Conservation (phyloP, 1,140 invertebrate genomes). For the Mizuhopecten yessoensis region DNA sequence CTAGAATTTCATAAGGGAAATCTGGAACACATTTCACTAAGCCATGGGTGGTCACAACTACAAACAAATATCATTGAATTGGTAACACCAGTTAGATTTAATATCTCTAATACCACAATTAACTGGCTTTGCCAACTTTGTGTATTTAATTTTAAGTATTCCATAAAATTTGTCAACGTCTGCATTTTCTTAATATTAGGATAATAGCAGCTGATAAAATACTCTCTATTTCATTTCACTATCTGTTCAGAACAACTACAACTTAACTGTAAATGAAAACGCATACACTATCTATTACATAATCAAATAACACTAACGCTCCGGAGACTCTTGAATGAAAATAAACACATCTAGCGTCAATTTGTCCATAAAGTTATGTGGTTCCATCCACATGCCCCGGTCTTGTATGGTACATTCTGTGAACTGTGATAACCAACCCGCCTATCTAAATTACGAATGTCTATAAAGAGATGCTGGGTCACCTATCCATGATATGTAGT, state of each 20-base stretch:
- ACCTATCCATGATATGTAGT: background rate
- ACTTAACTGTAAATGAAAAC: background rate
- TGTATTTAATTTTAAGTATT: background rate
- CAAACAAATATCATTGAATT: background rate
- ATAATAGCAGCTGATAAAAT: background rate
- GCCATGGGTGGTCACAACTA: constrained; percentile 19
- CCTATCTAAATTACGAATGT: background rate
- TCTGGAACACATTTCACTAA: background rate
- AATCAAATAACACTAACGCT: background rate
- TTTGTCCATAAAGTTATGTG: background rate
- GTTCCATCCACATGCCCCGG: background rate
- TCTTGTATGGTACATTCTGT: background rate
- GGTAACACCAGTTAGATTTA: background rate
- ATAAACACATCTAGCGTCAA: constrained; percentile 38
- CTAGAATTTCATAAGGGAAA: background rate
- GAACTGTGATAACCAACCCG: background rate
- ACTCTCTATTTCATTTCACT: background rate
- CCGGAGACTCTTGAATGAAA: background rate
- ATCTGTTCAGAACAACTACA: background rate
- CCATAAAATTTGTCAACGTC: background rate
- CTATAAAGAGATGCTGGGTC: background rate
- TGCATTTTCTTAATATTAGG: background rate
- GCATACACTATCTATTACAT: background rate
- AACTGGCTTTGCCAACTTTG: background rate
- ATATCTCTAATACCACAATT: background rate